phyloP scores from a whole-genome alignment of 2,113 vertebrate species.

The Bucco capensis region DNA sequence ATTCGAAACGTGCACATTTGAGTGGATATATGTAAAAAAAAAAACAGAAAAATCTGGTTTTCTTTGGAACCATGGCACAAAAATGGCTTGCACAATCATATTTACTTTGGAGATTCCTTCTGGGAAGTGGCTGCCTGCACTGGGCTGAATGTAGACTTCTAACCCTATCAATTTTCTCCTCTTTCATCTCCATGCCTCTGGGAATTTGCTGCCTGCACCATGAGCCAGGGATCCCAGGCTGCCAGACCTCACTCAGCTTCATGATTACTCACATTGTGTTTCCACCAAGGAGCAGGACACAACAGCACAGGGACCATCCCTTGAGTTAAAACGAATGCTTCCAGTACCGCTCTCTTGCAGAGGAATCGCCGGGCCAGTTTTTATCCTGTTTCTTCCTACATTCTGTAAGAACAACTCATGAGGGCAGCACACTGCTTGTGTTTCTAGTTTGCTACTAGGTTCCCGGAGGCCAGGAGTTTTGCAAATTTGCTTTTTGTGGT shows the following conservation, averaged over 20 bases:
- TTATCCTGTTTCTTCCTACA: neutral
- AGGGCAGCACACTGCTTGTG: neutral
- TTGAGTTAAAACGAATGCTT: neutral
- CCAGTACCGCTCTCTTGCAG: rapidly evolving
- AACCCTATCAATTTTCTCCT: neutral
- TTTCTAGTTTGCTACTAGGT: neutral
- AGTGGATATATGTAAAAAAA: neutral
- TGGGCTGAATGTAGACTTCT: neutral
- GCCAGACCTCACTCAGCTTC: neutral
- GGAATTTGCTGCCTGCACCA: neutral
- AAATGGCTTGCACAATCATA: neutral
- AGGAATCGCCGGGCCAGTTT: neutral
- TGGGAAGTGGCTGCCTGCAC: neutral
- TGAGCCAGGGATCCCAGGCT: neutral
- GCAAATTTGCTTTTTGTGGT: neutral
- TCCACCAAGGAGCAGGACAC: neutral
- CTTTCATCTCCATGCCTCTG: neutral
- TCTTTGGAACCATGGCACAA: neutral
- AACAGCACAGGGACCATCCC: neutral
- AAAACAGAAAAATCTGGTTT: neutral
- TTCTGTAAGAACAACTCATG: neutral
- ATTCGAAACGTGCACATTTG: neutral
- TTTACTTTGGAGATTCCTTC: slow-evolving; percentile 1
- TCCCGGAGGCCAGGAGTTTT: neutral
- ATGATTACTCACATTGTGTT: rapidly evolving